Base-by-base conservation (phyloP, 2,888 invertebrate species). In the Miltochrista miniata region DNA sequence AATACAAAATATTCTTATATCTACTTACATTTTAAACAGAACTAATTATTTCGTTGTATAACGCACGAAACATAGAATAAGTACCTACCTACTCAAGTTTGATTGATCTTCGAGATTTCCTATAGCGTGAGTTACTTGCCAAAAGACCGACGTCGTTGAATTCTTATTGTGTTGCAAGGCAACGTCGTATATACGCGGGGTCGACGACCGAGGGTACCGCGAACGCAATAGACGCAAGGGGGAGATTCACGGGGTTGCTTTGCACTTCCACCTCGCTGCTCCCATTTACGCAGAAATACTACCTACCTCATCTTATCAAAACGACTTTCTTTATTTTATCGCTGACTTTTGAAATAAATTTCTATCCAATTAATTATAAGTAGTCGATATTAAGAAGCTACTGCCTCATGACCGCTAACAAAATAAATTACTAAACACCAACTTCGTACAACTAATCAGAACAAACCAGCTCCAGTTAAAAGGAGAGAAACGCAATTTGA, bases 221-320 rank as follows among this genome's bases (percentile, higher is more conserved):
- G 68, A 45, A 44, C 56, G 63, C 64, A 68, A 48, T 48, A 44
- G 30, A 37, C 33, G 33, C 48, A 44, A 48, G 74, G 77, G 77
- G 66, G 76, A 68, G 71, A 59, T 81, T 81, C 67, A 71, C 80
- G 72, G 90, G 83, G 86, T 85, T 83, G 83, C 79, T 86, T 81
- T 86, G 81, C 87, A 86, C 85, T 88, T 90, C 89, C 90, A 83
- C 85, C 76, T 85, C 86, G 77, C 87, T 85, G 83, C 88, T 85
- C 86, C 89, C 83, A 88, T 89, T 90, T 89, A 85, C 86, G 88
- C 83, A 88, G 87, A 89, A 89, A 87, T 81, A 87, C 77, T 81
- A 80, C 78, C 76, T 78, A 75, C 76, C 69, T 72, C 68, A 64
- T 64, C 59, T 70, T 79, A 83, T 83, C 79, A 83, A 87, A 79